These are phyloP conservation scores for Drosophila mercatorum DNA, from an alignment of 2,888 invertebrate genomes.

Conservation along the genomic window DNA sequence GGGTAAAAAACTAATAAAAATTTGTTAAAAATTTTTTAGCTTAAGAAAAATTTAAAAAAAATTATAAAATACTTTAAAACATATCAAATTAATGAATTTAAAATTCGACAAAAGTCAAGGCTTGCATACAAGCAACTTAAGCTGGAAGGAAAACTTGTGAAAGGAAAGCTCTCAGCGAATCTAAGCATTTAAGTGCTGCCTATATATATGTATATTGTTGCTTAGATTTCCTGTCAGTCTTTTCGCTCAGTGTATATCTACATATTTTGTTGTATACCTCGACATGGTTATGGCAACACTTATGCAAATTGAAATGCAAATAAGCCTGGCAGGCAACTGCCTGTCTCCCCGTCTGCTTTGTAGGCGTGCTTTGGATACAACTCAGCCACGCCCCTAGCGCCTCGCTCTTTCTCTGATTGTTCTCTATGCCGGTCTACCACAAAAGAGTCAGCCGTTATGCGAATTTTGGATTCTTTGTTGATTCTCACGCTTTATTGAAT, in stretches of 20 bases:
- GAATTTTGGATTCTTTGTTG: conserved; percentile 45
- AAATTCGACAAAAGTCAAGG: neutral
- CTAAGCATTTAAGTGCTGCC: neutral
- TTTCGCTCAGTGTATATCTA: conserved; percentile 11
- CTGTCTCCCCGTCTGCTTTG: conserved; percentile 15
- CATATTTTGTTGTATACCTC: conserved; percentile 16
- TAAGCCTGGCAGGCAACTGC: conserved; percentile 54
- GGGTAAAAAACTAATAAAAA: no score
- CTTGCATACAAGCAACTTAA: neutral
- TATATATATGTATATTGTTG: no score
- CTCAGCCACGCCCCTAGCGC: neutral
- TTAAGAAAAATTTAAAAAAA: neutral
- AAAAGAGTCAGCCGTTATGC: conserved; percentile 27
- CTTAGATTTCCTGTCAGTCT: no score
- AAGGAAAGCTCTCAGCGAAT: neutral
- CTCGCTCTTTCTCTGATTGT: neutral
- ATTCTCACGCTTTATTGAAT: conserved; percentile 75
- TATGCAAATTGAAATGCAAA: conserved; percentile 80
- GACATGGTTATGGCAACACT: conserved; percentile 60
- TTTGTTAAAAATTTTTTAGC: no score
- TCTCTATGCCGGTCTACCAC: conserved; percentile 9
- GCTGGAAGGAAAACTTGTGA: neutral
- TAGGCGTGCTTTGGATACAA: conserved; percentile 10
- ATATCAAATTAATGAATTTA: no score
- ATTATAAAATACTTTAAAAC: no score